Base-by-base conservation (phyloP, 2,113 vertebrate species). In the Pollimyrus isidori region DNA sequence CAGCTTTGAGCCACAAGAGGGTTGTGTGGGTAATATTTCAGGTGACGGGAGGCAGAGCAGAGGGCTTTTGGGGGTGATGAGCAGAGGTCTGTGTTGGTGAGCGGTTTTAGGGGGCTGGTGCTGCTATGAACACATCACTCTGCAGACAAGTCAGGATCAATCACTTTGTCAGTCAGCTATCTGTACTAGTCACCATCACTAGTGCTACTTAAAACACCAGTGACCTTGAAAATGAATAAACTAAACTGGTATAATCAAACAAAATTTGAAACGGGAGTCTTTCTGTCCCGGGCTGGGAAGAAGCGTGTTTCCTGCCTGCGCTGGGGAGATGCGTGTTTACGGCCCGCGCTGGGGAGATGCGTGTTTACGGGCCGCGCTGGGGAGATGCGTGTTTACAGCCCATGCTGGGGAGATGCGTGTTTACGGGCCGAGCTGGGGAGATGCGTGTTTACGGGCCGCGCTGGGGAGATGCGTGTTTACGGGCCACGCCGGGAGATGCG, bases 281-380 rank as follows among this genome's bases (percentile, higher is more conserved):
- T 58, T n/a, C 6, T 0, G 56, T 0, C 23, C 23, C 2, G 19
- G 0, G 45, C 19, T 23, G 53, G 4, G 17, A 21, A 58, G 56
- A 23, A 7, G 1, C 56, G 5, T 56, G 6, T 58, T 7, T 58
- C 5, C 21, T 0, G 0, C 21, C 5, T 7, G 0, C 21, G 2
- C 56, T 23, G 19, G 5, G 19, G 56, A 23, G 7, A n/a, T 35
- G 35, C 35, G 35, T 35, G 35, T 35, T 35, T 35, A 35, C 35
- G 35, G 35, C 23, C 23, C 2, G 19, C 7, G 45, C 19, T 23
- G 53, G 4, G 17, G 53, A 58, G 56, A 23, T 23, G 7, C 56
- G 5, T 56, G 6, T 58, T 7, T 58, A 5, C 21, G 0, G 0
- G 7, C 6, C 7, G 0, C 23, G 2, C 56, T n/a, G 21, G 6